Conservation (phyloP, 2,113 vertebrate genomes). For the Acanthisitta chloris region DNA sequence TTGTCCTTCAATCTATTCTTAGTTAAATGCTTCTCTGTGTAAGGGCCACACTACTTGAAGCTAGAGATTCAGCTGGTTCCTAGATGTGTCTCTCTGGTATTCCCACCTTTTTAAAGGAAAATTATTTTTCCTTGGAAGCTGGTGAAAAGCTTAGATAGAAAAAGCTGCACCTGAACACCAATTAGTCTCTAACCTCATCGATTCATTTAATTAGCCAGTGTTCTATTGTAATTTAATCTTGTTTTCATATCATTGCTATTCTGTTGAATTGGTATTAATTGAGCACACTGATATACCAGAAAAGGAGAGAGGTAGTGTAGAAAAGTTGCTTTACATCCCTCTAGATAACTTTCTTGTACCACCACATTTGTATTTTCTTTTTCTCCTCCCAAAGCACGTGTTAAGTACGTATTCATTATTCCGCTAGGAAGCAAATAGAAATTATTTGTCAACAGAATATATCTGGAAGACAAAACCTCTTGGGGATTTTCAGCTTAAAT, state of each 20-base stretch:
- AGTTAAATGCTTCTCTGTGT: not conserved
- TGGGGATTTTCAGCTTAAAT: not conserved
- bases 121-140: not conserved
- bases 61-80: not conserved
- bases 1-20: not conserved
- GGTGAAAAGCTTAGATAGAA: not conserved
- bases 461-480: not conserved
- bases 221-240: not conserved
- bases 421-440: not conserved
- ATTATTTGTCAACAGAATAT: not conserved
- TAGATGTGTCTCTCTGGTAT: not conserved
- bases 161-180: not conserved
- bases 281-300: not conserved
- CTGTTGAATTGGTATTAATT: not conserved
- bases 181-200: not conserved
- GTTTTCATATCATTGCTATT: not conserved
- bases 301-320: not conserved
- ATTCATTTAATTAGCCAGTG: not conserved
- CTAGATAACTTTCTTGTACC: not conserved
- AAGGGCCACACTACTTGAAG: not conserved
- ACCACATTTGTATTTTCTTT: not conserved
- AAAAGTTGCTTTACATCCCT: not conserved
- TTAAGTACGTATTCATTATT: not conserved
- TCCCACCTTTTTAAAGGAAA: not conserved
- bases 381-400: accelerated